Conservation (phyloP, 2,113 vertebrate genomes). For the Asarcornis scutulata region DNA sequence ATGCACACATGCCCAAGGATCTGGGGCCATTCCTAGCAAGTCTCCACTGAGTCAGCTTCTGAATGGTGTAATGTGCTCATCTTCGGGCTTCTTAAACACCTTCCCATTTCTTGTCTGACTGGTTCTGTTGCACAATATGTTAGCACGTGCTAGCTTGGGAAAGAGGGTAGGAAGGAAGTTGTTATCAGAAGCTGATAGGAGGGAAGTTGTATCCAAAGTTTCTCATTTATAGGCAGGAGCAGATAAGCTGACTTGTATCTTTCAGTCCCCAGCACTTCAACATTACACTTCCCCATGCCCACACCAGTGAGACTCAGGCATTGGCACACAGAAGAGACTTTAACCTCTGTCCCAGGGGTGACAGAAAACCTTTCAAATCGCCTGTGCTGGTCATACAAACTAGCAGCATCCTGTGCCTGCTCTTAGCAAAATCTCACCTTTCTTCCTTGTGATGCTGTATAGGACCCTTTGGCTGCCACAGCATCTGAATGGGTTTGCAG, state of each 20-base stretch:
- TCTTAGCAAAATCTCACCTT: not conserved
- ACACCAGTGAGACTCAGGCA: not conserved
- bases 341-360: not conserved
- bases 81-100: not conserved
- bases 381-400: not conserved
- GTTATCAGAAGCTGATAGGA: slow-evolving; percentile 13
- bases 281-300: not conserved
- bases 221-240: not conserved
- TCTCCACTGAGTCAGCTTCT: not conserved
- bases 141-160: slow-evolving; percentile 25
- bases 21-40: not conserved
- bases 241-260: not conserved
- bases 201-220: not conserved
- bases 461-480: not conserved
- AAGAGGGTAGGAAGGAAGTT: slow-evolving; percentile 39
- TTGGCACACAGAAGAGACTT: not conserved
- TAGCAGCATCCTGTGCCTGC: not conserved
- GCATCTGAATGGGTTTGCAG: not conserved
- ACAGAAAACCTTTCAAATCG: not conserved
- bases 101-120: not conserved
- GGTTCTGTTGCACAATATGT: slow-evolving; percentile 40
- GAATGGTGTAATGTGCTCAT: not conserved
- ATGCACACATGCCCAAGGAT: fast-evolving
- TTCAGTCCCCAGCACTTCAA: not conserved
- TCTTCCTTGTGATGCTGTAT: not conserved